A percentile compares a stretch with the other conserved stretches of the same genome.
Evolutionary conservation across 1,140 invertebrate species (phyloP).

Genomic region (Ceratina calcarata): DNA sequence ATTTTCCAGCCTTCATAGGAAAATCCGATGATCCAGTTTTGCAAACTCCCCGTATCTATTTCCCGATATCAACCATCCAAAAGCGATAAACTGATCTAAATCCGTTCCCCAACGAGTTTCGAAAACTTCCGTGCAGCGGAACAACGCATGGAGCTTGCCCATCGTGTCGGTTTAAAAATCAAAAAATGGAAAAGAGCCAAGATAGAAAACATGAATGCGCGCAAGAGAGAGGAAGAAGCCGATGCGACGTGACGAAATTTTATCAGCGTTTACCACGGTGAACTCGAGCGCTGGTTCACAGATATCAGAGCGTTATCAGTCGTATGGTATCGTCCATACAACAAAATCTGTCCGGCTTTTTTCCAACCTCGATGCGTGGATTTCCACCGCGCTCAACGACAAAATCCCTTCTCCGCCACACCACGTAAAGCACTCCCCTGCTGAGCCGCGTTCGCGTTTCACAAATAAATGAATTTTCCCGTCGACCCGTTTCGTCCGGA

Average conservation of each 20-base stretch:
- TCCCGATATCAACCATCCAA: neutral
- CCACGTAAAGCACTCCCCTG: too few species aligned
- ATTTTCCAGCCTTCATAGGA: neutral
- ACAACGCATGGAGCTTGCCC: neutral
- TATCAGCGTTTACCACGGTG: constrained; percentile 17
- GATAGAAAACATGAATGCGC: too few species aligned
- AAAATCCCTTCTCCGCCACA: neutral
- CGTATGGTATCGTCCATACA: constrained; percentile 12
- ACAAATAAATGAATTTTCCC: constrained; percentile 31
- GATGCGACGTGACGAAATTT: neutral
- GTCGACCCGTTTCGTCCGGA: constrained; percentile 2
- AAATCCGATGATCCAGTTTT: neutral
- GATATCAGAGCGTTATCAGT: constrained; percentile 39
- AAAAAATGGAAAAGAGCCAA: neutral
- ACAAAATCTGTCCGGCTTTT: constrained; percentile 12
- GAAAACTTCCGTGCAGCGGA: neutral
- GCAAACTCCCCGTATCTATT: neutral
- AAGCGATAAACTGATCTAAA: neutral
- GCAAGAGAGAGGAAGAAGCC: neutral
- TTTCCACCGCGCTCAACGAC: constrained; percentile 2
- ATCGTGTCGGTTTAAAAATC: neutral
- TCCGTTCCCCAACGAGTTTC: neutral
- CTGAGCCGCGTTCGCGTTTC: neutral
- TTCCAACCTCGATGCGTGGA: too few species aligned
- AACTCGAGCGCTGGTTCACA: neutral